phyloP scores from a whole-genome alignment of 2,113 vertebrate species.

The cat (Felis catus) region DNA sequence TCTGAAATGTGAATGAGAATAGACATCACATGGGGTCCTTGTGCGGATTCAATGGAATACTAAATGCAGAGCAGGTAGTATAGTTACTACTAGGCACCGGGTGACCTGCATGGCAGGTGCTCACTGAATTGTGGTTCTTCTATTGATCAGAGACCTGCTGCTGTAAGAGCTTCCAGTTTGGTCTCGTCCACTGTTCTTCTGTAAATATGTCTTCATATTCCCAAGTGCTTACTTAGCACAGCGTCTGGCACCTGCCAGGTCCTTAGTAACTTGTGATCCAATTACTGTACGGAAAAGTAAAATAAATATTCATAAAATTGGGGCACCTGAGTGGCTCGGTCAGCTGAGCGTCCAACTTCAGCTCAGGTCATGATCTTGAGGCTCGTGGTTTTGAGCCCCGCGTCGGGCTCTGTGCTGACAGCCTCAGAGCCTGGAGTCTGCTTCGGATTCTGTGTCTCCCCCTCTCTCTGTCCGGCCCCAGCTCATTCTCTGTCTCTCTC shows the following conservation, averaged over 20 bases:
- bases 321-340: too few relatives aligned
- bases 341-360: too few relatives aligned
- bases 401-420: too few relatives aligned
- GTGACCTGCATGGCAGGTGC: accelerated
- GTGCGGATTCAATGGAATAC: accelerated
- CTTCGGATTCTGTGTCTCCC: too few relatives aligned
- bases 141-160: not conserved
- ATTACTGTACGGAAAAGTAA: not conserved
- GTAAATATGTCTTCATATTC: not conserved
- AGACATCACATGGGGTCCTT: accelerated
- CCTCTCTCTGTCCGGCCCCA: too few relatives aligned
- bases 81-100: accelerated
- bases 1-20: not conserved
- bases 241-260: not conserved
- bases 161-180: not conserved
- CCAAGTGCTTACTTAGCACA: not conserved
- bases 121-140: not conserved
- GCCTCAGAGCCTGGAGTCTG: too few relatives aligned
- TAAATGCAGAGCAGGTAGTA: too few relatives aligned
- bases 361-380: too few relatives aligned
- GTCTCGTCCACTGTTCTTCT: not conserved
- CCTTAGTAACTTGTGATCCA: not conserved
- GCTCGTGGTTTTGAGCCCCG: too few relatives aligned
- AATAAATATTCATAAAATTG: not conserved
- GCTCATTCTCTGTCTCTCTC: too few relatives aligned